Evolutionary conservation across 2,888 invertebrate genomes (phyloP).

Genomic region (Panorpa germanica): DNA sequence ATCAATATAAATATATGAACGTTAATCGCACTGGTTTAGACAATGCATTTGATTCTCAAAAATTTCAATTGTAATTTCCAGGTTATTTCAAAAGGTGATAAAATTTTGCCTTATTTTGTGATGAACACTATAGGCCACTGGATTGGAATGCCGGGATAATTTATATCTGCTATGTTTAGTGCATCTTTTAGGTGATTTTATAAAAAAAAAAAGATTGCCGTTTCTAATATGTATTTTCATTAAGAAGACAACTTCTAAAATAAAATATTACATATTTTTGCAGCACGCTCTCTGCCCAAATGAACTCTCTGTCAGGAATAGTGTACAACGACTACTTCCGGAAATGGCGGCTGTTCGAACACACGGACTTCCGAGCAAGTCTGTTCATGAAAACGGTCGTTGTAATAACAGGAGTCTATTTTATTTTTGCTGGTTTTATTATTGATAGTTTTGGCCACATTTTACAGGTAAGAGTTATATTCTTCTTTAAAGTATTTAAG

Average conservation of each 20-base stretch:
- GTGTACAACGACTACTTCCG: constrained; percentile 35
- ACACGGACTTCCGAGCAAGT: constrained; percentile 26
- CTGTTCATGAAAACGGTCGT: constrained; percentile 27
- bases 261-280: constrained; percentile 10
- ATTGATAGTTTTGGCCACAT: constrained; percentile 27
- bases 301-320: constrained; percentile 33
- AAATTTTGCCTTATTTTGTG: constrained; percentile 35
- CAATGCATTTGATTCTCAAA: no score
- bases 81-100: constrained; percentile 22
- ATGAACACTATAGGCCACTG: constrained; percentile 29
- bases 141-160: constrained; percentile 36
- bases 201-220: no score
- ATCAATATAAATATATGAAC: neutral
- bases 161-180: constrained; percentile 39
- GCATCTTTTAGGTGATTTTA: constrained; percentile 28
- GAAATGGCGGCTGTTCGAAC: constrained; percentile 19
- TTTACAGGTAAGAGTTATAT: no score
- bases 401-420: constrained; percentile 29
- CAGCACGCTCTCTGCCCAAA: constrained; percentile 34
- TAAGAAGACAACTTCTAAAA: neutral
- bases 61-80: constrained; percentile 9
- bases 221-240: neutral
- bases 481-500: no score
- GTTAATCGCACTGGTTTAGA: no score
- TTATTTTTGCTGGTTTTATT: constrained; percentile 30